Percentiles rank a stretch among this genome's conserved stretches.
phyloP scores from a whole-genome alignment of 2,113 vertebrate genomes.

The Cyphomyrus plagiostoma region DNA sequence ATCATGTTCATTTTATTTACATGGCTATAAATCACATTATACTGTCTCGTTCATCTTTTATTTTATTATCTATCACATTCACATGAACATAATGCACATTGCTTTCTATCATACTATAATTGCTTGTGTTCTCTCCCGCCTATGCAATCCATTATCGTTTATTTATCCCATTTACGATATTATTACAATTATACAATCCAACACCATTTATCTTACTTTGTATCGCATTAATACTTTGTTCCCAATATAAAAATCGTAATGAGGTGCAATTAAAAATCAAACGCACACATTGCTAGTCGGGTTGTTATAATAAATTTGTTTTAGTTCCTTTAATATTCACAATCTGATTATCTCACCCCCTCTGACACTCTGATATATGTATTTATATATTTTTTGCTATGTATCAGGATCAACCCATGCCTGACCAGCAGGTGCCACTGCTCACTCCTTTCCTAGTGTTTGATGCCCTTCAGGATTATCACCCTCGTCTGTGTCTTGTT shows the following conservation, averaged over 20 bases:
- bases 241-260: neutral
- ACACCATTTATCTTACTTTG: neutral
- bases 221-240: neutral
- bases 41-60: neutral
- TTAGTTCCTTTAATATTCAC: neutral
- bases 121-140: neutral
- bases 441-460: neutral
- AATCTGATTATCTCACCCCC: neutral
- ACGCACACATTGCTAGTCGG: neutral
- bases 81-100: neutral
- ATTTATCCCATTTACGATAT: neutral
- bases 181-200: neutral
- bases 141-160: neutral
- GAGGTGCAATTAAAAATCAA: neutral
- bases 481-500: neutral
- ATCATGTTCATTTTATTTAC: neutral
- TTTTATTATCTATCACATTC: neutral
- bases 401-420: neutral
- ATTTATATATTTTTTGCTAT: neutral
- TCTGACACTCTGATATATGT: neutral
- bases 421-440: neutral
- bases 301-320: neutral
- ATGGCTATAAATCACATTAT: neutral
- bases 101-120: neutral
- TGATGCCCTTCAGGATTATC: neutral